A percentile compares a stretch with the other conserved stretches of the same genome.
These are phyloP conservation scores for Manis pentadactyla DNA, from an alignment of 2,797 vertebrate genomes.

Conservation along the genomic window DNA sequence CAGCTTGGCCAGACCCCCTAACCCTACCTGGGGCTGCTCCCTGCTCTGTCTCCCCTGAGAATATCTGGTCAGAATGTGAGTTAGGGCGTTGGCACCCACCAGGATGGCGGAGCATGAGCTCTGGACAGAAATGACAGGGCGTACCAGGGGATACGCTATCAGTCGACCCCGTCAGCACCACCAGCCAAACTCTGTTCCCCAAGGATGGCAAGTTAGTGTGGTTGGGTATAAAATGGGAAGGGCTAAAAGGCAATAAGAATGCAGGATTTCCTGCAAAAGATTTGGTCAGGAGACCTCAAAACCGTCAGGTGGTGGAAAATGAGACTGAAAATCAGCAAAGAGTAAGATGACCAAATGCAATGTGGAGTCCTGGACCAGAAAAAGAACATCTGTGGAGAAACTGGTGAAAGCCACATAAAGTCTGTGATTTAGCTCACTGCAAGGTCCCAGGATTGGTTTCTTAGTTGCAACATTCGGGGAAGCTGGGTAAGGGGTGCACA, in stretches of 20 bases:
- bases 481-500: background rate
- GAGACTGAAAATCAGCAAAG: too few relatives aligned
- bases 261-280: too few relatives aligned
- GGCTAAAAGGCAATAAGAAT: background rate
- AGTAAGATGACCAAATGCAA: too few relatives aligned
- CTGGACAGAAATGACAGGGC: background rate
- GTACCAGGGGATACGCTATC: background rate
- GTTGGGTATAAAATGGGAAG: background rate
- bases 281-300: background rate
- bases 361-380: background rate
- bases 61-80: background rate
- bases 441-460: background rate
- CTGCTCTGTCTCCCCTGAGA: background rate
- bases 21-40: fast-evolving
- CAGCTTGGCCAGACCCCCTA: background rate
- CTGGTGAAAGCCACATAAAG: background rate
- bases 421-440: background rate
- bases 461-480: background rate
- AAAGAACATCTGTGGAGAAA: background rate
- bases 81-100: background rate
- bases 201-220: fast-evolving
- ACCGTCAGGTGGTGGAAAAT: background rate
- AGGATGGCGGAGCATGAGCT: background rate
- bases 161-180: fast-evolving
- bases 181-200: background rate